A percentile compares a stretch with the other conserved stretches of the same genome.
phyloP scores from a whole-genome alignment of 2,888 invertebrate genomes.

The Laspeyria flexula region DNA sequence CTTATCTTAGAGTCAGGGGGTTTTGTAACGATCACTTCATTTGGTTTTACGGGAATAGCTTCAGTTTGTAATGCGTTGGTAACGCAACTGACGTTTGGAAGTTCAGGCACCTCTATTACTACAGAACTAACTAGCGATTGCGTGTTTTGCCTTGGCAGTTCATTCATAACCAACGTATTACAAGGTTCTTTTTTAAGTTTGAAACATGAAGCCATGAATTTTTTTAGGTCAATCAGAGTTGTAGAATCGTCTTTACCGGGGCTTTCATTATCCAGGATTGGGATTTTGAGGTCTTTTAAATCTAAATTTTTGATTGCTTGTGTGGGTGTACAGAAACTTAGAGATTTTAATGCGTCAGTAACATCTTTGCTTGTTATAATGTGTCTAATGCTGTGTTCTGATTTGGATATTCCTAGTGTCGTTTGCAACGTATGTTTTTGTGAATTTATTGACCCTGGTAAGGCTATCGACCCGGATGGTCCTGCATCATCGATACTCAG shows the following conservation, averaged over 20 bases:
- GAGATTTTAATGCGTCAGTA: conserved; percentile 68
- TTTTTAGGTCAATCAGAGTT: conserved; percentile 68
- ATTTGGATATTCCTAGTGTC: conserved; percentile 72
- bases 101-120: conserved; percentile 28
- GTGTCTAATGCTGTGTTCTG: conserved; percentile 74
- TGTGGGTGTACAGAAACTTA: conserved; percentile 59
- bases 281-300: conserved; percentile 63
- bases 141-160: conserved; percentile 55
- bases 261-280: conserved; percentile 49
- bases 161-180: conserved; percentile 42
- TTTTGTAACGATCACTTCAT: conserved; percentile 65
- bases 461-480: conserved; percentile 58
- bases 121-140: conserved; percentile 42
- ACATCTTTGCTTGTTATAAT: conserved; percentile 72
- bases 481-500: conserved; percentile 65
- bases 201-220: conserved; percentile 75
- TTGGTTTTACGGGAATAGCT: conserved; percentile 40
- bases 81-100: conserved; percentile 53
- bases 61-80: conserved; percentile 49
- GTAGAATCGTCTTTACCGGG: conserved; percentile 52
- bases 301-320: conserved; percentile 52
- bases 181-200: conserved; percentile 62
- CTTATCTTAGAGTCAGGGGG: conserved; percentile 60
- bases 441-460: conserved; percentile 67
- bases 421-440: conserved; percentile 38